These are phyloP conservation scores for Anas bernieri DNA, from an alignment of 2,797 vertebrate genomes.

Conservation along the genomic window DNA sequence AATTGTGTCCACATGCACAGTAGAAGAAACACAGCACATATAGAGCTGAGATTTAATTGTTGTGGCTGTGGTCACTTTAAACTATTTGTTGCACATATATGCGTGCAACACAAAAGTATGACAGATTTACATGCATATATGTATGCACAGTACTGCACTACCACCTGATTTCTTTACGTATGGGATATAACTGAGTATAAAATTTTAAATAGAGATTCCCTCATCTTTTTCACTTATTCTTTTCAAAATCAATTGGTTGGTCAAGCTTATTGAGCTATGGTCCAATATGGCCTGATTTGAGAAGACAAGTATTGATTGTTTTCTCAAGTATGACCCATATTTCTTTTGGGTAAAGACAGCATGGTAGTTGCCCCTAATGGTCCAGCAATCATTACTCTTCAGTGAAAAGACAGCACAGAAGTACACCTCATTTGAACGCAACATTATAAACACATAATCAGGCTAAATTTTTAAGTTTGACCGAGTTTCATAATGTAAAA, in stretches of 20 bases:
- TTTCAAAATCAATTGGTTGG: neutral
- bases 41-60: neutral
- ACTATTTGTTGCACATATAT: neutral
- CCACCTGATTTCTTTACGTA: neutral
- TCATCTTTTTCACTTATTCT: neutral
- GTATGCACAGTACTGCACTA: neutral
- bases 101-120: neutral
- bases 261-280: neutral
- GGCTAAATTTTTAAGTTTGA: neutral
- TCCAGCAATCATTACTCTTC: neutral
- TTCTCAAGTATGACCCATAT: neutral
- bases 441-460: neutral
- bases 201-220: neutral
- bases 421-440: neutral
- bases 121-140: neutral
- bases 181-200: neutral
- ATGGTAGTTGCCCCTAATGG: neutral
- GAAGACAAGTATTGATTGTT: neutral
- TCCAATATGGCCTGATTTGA: neutral
- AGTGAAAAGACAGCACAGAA: neutral
- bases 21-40: neutral
- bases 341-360: neutral
- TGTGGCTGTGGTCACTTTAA: neutral
- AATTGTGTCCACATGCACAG: neutral
- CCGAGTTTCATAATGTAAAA: neutral